These are phyloP conservation scores for Spisula solida DNA, from an alignment of 2,888 invertebrate species.

Conservation along the genomic window DNA sequence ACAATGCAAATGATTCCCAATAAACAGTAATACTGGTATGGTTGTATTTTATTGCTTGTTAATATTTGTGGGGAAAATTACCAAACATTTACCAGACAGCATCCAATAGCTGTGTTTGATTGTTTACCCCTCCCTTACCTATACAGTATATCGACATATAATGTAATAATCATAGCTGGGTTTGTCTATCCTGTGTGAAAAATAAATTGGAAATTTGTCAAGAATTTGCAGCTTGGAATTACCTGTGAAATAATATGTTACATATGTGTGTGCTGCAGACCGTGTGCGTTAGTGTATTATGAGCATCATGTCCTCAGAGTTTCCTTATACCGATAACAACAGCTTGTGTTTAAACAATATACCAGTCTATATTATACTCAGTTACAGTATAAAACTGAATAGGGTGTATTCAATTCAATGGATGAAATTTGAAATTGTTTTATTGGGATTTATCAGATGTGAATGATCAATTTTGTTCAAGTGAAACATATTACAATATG, in stretches of 20 bases:
- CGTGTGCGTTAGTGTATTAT: neutral
- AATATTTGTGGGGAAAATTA: neutral
- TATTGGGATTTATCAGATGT: neutral
- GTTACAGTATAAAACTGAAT: too few species aligned
- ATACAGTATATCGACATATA: neutral
- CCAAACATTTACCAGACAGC: neutral
- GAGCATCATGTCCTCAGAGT: too few species aligned
- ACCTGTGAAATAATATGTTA: slow-evolving; percentile 1
- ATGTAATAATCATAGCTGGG: neutral
- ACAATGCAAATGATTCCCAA: neutral
- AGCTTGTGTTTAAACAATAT: too few species aligned
- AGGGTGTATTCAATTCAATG: neutral
- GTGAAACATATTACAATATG: neutral
- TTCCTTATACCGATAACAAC: too few species aligned
- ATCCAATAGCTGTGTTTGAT: neutral
- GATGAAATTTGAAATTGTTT: neutral
- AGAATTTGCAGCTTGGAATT: slow-evolving; percentile 21
- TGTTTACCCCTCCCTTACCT: slow-evolving; percentile 13
- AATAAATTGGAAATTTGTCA: slow-evolving; percentile 9
- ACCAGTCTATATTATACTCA: too few species aligned
- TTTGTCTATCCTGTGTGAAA: neutral
- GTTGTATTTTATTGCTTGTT: neutral
- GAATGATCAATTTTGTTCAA: neutral
- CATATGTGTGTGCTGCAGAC: neutral
- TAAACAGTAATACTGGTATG: slow-evolving; percentile 1